Percentiles rank a stretch among this genome's conserved stretches.
Conservation (phyloP, 2,797 vertebrate genomes). For the Darevskia mixta region DNA sequence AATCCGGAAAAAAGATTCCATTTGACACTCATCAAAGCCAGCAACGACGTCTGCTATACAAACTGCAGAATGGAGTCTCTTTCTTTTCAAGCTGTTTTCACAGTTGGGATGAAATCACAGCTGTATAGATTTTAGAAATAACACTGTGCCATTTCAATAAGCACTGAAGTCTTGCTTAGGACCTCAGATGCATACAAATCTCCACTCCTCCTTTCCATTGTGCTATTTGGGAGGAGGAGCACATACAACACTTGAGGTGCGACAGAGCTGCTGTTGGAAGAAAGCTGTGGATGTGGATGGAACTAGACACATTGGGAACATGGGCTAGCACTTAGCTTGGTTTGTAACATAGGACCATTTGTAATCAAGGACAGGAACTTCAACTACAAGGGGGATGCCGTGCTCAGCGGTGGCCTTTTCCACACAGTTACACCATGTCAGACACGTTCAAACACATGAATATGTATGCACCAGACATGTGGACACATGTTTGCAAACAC, state of each 20-base stretch:
- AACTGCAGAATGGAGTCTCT: slow-evolving; percentile 39
- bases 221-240: neutral
- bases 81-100: slow-evolving; percentile 27
- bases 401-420: neutral
- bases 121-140: slow-evolving; percentile 23
- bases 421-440: no score
- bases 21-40: slow-evolving; percentile 38
- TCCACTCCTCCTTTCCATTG: neutral
- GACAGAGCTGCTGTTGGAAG: neutral
- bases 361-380: neutral
- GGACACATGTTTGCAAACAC: no score
- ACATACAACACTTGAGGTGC: no score
- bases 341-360: neutral
- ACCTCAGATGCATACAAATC: slow-evolving; percentile 3
- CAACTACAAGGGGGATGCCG: neutral
- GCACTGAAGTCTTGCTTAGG: neutral
- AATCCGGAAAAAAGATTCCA: slow-evolving; percentile 6
- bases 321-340: no score
- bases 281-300: no score
- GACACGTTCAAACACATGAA: no score
- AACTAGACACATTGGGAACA: neutral
- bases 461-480: no score
- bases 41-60: neutral
- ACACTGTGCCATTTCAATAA: neutral
- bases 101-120: slow-evolving; percentile 41